These are phyloP conservation scores for Formica selysi DNA, from an alignment of 1,140 invertebrate genomes.

Conservation along the genomic window DNA sequence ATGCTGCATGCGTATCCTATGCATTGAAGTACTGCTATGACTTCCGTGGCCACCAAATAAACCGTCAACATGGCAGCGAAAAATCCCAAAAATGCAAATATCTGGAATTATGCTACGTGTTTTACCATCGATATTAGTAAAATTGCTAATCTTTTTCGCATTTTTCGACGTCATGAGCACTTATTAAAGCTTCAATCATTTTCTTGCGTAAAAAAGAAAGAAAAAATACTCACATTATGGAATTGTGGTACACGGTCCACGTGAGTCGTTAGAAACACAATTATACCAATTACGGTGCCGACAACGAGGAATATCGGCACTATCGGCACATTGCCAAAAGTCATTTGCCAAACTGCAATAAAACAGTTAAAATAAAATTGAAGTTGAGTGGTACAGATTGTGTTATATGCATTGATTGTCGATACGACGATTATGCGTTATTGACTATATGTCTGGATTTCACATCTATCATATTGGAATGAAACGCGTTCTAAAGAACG, in stretches of 20 bases:
- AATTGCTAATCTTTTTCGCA: neutral
- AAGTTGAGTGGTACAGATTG: conserved; percentile 31
- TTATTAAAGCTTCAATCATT: neutral
- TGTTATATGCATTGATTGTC: conserved; percentile 10
- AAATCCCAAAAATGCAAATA: conserved; percentile 89
- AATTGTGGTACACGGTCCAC: conserved; percentile 77
- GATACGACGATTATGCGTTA: conserved; percentile 22
- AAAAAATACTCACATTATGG: conserved; percentile 79
- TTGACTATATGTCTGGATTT: neutral
- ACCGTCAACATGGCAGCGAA: conserved; percentile 89
- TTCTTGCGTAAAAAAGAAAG: neutral
- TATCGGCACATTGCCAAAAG: conserved; percentile 76
- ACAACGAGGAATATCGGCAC: conserved; percentile 69
- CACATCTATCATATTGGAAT: neutral
- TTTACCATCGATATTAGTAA: neutral
- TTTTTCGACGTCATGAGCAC: neutral
- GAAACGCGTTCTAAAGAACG: neutral
- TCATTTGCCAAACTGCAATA: conserved; percentile 77
- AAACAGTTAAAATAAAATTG: conserved; percentile 67
- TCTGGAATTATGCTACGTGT: conserved; percentile 78
- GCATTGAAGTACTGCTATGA: conserved; percentile 89
- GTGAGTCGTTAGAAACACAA: conserved; percentile 78
- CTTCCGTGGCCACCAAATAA: conserved; percentile 90
- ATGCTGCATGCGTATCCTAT: conserved; percentile 89
- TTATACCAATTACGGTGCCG: conserved; percentile 67